Evolutionary conservation across 1,140 invertebrate species (phyloP).

Genomic region (Drosophila repleta): DNA sequence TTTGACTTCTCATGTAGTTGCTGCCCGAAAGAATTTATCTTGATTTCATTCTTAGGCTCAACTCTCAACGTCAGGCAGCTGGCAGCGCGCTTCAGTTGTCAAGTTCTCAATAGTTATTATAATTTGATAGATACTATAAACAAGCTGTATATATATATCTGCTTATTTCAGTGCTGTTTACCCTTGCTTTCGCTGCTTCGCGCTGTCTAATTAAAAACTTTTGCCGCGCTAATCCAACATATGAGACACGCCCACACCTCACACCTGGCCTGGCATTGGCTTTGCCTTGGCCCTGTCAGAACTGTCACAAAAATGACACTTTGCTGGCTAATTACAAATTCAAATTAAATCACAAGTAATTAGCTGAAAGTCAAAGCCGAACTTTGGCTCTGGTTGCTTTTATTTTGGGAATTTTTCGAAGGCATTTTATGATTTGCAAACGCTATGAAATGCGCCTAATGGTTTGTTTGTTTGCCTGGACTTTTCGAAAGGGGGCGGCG

Average conservation of each 20-base stretch:
- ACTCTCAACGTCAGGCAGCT: constrained; percentile 32
- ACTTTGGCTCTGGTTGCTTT: constrained; percentile 14
- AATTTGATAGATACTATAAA: background rate
- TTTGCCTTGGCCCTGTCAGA: constrained; percentile 52
- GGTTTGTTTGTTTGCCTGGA: constrained; percentile 49
- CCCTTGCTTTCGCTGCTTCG: constrained; percentile 3
- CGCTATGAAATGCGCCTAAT: constrained; percentile 72
- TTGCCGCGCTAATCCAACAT: constrained; percentile 53
- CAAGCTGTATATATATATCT: background rate
- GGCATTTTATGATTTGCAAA: constrained; percentile 78
- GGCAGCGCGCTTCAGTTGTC: constrained; percentile 24
- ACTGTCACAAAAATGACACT: constrained; percentile 77
- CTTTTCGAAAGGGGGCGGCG: background rate
- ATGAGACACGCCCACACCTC: constrained; percentile 44
- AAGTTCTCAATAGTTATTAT: background rate
- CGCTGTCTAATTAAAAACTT: constrained; percentile 63
- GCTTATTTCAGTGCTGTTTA: background rate
- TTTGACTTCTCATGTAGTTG: constrained; percentile 43
- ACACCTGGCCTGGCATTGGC: constrained; percentile 13
- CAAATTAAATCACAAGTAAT: constrained; percentile 83
- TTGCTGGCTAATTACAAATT: constrained; percentile 81
- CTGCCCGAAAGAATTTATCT: constrained; percentile 56
- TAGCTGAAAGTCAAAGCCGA: constrained; percentile 66
- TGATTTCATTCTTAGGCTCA: constrained; percentile 20
- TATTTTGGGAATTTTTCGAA: constrained; percentile 61